These are phyloP conservation scores for Astreopora myriophthalma DNA, from an alignment of 64 coral and sea anemone species.

Conservation along the genomic window DNA sequence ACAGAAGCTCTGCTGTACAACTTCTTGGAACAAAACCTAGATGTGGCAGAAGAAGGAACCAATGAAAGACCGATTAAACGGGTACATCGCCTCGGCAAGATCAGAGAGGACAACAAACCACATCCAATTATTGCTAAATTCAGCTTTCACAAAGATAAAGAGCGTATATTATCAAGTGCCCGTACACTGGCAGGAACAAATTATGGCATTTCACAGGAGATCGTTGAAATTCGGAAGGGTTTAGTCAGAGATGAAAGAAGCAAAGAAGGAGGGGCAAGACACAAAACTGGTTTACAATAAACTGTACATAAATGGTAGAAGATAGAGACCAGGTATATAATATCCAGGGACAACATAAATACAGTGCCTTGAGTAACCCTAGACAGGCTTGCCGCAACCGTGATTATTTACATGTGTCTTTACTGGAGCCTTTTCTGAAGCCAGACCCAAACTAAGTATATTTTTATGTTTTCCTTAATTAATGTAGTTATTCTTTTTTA, in stretches of 20 bases:
- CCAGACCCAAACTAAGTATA: neutral
- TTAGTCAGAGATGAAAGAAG: neutral
- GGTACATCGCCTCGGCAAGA: slow-evolving; percentile 1
- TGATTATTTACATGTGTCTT: neutral
- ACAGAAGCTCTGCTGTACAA: neutral
- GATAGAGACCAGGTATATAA: neutral
- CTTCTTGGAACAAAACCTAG: neutral
- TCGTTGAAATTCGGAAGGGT: neutral
- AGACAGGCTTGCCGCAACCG: neutral
- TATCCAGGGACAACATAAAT: neutral
- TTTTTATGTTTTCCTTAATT: neutral
- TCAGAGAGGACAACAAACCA: neutral
- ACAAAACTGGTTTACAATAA: neutral
- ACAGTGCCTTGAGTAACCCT: neutral
- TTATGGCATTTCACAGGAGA: neutral
- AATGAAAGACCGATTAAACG: neutral
- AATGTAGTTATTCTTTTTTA: neutral
- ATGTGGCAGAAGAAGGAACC: neutral
- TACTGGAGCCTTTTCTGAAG: neutral
- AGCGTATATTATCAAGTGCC: neutral
- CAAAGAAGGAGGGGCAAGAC: neutral
- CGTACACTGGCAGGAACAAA: neutral
- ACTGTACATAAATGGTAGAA: neutral
- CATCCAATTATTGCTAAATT: neutral
- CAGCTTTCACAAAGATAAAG: neutral